These are phyloP conservation scores for Cariama cristata DNA, from an alignment of 2,113 vertebrate species.

Conservation along the genomic window DNA sequence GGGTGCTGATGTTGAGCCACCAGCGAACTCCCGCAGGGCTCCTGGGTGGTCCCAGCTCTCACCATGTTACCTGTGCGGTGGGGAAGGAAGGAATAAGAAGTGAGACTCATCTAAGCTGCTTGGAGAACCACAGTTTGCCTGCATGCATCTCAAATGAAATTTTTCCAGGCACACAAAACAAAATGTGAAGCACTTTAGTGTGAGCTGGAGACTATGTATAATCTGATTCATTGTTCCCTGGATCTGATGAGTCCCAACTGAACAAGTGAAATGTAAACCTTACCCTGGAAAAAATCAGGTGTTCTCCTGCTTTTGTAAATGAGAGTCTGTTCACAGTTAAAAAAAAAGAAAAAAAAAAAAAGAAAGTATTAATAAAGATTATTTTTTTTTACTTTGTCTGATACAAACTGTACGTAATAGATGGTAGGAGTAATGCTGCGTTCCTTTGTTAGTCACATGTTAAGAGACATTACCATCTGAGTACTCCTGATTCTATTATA, in stretches of 20 bases:
- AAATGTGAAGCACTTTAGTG: neutral
- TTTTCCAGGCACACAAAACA: neutral
- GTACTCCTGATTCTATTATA: slow-evolving; percentile 14
- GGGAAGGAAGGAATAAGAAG: neutral
- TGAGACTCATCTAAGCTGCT: neutral
- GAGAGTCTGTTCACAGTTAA: neutral
- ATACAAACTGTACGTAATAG: neutral
- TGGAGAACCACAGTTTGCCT: neutral
- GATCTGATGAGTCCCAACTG: neutral
- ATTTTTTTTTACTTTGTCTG: neutral
- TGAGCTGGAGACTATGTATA: neutral
- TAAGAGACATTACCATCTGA: neutral
- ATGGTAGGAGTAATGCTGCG: neutral
- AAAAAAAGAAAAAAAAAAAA: neutral
- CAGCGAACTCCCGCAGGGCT: neutral
- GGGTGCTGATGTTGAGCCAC: too few species aligned
- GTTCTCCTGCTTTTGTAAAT: neutral
- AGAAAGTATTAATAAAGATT: neutral
- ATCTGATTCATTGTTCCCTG: neutral
- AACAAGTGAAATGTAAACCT: neutral
- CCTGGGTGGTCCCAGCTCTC: neutral
- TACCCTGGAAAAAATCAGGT: neutral
- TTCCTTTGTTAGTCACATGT: neutral
- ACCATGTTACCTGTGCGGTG: rapidly evolving
- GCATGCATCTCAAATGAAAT: rapidly evolving